Evolutionary conservation across 2,888 invertebrate species (phyloP).

Genomic region (Aphidius colemani): DNA sequence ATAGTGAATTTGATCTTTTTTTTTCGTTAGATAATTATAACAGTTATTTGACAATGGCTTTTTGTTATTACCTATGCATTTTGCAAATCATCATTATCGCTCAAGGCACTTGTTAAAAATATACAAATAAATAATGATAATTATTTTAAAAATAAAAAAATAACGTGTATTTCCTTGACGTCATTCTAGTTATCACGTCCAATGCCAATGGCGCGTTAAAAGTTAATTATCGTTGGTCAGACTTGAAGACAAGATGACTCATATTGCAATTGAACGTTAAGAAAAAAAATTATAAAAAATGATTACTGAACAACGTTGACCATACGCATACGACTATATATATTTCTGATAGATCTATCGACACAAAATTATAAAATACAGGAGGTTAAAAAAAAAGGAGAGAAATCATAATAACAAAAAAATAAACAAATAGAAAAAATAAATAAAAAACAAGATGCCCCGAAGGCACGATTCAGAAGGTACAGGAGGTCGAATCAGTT

Average conservation of each 20-base stretch:
- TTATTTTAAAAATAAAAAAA: conserved; percentile 6
- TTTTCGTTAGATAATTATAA: not conserved
- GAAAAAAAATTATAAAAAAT: too few species aligned
- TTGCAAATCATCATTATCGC: conserved; percentile 28
- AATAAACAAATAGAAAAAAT: conserved; percentile 20
- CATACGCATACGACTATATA: conserved; percentile 20
- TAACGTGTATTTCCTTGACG: conserved; percentile 29
- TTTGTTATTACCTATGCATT: too few species aligned
- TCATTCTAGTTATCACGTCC: conserved; percentile 35
- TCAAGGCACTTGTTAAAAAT: conserved; percentile 8
- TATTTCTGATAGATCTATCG: conserved; percentile 20
- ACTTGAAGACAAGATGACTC: conserved; percentile 22
- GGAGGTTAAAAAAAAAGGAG: conserved; percentile 13
- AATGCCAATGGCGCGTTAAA: conserved; percentile 38
- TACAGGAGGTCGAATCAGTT: conserved; percentile 31
- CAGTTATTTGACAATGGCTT: not conserved
- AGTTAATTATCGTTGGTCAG: conserved; percentile 33
- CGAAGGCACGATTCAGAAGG: conserved; percentile 23
- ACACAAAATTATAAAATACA: conserved; percentile 24
- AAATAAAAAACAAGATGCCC: conserved; percentile 4
- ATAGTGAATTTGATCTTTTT: not conserved
- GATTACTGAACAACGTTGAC: not conserved
- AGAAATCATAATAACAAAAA: conserved; percentile 19
- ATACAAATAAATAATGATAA: conserved; percentile 3
- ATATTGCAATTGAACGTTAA: conserved; percentile 11